A percentile compares a stretch with the other conserved stretches of the same genome.
Conservation (phyloP, 2,113 vertebrate genomes). For the Coptodon rendalli region DNA sequence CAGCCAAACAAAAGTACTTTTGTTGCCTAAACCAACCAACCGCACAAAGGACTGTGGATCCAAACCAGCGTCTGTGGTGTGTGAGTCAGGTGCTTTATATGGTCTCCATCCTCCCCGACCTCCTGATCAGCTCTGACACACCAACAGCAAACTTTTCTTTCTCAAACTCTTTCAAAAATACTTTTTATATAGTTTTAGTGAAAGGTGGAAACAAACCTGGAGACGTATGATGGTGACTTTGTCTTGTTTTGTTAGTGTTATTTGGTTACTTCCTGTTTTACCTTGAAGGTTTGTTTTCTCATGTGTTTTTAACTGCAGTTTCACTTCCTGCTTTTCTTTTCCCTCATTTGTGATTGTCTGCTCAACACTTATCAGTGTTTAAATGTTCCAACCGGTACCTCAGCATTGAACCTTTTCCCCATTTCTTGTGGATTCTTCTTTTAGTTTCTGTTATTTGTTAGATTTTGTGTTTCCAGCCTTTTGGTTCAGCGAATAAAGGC, state of each 20-base stretch:
- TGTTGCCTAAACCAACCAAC: background rate
- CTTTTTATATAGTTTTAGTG: background rate
- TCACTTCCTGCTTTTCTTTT: background rate
- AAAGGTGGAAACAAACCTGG: background rate
- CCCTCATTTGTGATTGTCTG: background rate
- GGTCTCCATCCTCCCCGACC: background rate
- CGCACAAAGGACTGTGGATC: background rate
- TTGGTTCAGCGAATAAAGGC: fast-evolving
- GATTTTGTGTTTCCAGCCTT: background rate
- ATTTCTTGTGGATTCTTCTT: background rate
- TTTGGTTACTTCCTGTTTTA: background rate
- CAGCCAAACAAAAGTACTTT: background rate
- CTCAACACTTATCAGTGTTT: fast-evolving
- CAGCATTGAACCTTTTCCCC: background rate
- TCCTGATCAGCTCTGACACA: background rate
- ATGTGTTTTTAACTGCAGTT: fast-evolving
- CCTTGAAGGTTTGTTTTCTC: background rate
- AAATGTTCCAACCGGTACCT: background rate
- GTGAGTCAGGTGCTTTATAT: background rate
- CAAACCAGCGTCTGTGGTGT: background rate
- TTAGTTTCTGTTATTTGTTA: background rate
- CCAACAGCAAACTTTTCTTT: background rate
- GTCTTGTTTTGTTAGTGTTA: background rate
- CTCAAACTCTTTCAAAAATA: background rate
- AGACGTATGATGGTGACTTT: fast-evolving